Evolutionary conservation across 2,888 invertebrate species (phyloP).

Genomic region (Latrodectus hesperus): DNA sequence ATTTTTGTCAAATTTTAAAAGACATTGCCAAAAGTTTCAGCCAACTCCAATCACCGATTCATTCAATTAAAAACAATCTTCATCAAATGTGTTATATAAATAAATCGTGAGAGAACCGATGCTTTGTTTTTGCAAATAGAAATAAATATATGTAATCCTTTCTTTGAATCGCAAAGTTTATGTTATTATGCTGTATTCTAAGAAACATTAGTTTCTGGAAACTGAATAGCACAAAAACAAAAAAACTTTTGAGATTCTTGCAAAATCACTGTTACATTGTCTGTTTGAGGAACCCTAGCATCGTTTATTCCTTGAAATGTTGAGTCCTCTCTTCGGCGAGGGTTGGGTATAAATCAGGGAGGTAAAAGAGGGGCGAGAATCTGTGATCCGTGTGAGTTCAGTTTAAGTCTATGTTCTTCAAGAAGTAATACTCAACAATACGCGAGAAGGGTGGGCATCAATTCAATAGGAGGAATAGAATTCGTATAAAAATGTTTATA

Average conservation of each 20-base stretch:
- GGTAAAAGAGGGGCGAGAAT: not conserved
- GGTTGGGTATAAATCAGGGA: slow-evolving; percentile 56
- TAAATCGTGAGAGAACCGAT: no score
- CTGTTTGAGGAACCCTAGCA: slow-evolving; percentile 47
- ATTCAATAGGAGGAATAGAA: slow-evolving; percentile 17
- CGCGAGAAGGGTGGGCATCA: not conserved
- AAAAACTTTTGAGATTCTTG: slow-evolving; percentile 27
- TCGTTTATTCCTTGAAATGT: slow-evolving; percentile 62
- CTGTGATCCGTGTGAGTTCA: not conserved
- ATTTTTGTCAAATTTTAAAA: no score
- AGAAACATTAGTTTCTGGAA: no score
- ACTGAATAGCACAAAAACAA: not conserved
- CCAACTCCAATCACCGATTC: no score
- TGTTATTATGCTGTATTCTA: no score
- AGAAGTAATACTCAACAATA: not conserved
- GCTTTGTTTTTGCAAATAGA: no score
- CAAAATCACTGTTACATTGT: slow-evolving; percentile 39
- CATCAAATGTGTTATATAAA: no score
- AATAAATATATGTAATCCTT: no score
- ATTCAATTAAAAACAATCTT: no score
- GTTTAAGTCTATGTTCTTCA: slow-evolving; percentile 5
- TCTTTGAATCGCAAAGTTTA: no score
- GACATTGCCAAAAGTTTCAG: no score
- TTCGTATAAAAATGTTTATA: slow-evolving; percentile 51
- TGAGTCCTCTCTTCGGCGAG: slow-evolving; percentile 54